Percentiles rank a stretch among this genome's conserved stretches.
phyloP scores from a whole-genome alignment of 2,797 vertebrate genomes.

The Perodicticus potto region DNA sequence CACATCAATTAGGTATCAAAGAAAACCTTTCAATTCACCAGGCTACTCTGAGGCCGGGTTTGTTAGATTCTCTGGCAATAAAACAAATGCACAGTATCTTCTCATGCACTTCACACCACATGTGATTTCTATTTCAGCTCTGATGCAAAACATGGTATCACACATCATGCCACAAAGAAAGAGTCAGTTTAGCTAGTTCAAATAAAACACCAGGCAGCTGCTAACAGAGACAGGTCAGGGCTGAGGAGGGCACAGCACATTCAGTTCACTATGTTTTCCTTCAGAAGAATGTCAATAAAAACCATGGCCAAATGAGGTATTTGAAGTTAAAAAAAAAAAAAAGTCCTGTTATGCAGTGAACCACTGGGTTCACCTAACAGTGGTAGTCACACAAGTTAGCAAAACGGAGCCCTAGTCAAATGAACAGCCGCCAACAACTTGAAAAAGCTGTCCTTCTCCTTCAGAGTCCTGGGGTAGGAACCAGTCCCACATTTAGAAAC shows the following conservation, averaged over 20 bases:
- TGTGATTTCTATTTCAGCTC: constrained; percentile 83
- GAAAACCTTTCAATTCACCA: constrained; percentile 53
- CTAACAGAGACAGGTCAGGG: constrained; percentile 77
- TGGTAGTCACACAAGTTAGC: constrained; percentile 72
- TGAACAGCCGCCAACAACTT: constrained; percentile 73
- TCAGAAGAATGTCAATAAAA: constrained; percentile 84
- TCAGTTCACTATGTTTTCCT: constrained; percentile 69
- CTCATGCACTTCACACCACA: constrained; percentile 84
- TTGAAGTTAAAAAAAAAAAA: background rate
- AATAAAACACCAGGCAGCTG: constrained; percentile 83
- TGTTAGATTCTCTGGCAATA: background rate
- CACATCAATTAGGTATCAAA: constrained; percentile 40
- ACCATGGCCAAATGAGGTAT: constrained; percentile 70
- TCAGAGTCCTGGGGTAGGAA: constrained; percentile 51
- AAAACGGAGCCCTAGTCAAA: constrained; percentile 59
- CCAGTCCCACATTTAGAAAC: constrained; percentile 74
- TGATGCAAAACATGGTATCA: constrained; percentile 83
- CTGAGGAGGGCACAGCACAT: constrained; percentile 75
- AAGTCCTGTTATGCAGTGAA: constrained; percentile 22
- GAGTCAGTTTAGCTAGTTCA: constrained; percentile 80
- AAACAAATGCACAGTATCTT: constrained; percentile 52
- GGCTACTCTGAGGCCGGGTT: constrained; percentile 15
- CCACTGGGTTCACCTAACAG: constrained; percentile 40
- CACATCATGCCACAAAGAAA: constrained; percentile 84
- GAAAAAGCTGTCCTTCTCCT: constrained; percentile 72